phyloP scores from a whole-genome alignment of 2,113 vertebrate species.

The Esox niger region DNA sequence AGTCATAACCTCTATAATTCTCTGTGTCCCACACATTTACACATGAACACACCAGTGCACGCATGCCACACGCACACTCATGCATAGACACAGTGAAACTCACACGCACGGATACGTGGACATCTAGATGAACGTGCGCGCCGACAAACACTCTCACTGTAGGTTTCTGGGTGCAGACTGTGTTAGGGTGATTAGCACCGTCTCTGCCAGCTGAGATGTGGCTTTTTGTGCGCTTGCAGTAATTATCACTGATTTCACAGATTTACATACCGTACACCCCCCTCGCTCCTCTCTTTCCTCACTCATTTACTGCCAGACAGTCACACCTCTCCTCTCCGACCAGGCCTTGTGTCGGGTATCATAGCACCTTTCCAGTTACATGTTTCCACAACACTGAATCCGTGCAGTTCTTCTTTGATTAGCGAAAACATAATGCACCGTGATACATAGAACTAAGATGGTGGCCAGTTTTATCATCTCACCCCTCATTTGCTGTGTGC shows the following conservation, averaged over 20 bases:
- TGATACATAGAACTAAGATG: constrained; percentile 60
- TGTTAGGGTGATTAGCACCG: constrained; percentile 72
- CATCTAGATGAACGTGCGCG: not conserved
- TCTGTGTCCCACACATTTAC: not conserved
- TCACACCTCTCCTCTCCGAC: constrained; percentile 15
- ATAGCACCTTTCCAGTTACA: not conserved
- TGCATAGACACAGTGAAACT: not conserved
- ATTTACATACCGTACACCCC: constrained; percentile 68
- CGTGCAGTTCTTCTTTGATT: constrained; percentile 1
- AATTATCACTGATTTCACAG: constrained; percentile 75
- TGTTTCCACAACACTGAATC: constrained; percentile 5
- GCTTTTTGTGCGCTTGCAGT: constrained; percentile 73
- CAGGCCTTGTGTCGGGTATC: constrained; percentile 19
- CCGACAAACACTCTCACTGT: not conserved
- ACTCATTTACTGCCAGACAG: constrained; percentile 61
- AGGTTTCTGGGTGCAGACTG: constrained; percentile 58
- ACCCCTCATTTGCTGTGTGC: constrained; percentile 47
- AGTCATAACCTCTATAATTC: not conserved
- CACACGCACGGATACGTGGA: not conserved
- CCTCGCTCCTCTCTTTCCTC: constrained; percentile 59
- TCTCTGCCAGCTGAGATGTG: constrained; percentile 74
- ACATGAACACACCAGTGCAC: not conserved
- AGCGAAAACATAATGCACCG: not conserved
- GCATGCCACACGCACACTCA: not conserved
- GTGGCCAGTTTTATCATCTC: constrained; percentile 53